Evolutionary conservation across 2,797 vertebrate species (phyloP), one percentile per base, ranked within the genome.

Genomic region (Tauraco hartlaubi): DNA sequence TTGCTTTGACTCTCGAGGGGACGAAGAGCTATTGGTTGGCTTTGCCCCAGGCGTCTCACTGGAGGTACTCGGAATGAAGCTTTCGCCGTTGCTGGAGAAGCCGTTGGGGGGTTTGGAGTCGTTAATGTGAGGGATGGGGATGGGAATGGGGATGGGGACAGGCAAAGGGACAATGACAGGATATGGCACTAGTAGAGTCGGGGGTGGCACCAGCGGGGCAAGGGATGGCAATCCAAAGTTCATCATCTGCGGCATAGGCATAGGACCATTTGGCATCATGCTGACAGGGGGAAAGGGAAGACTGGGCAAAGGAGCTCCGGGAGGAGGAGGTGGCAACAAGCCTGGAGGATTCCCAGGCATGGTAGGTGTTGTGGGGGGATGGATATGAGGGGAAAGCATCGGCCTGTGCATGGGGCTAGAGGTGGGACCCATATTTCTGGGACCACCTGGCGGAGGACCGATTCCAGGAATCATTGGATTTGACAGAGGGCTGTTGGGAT

Each of bases 201-300:
- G 99, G 41, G 99, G 99, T 88, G 99, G 99, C 96, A 99, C 99
- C 96, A 99, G 96, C 4, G 99, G 99, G 64, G 99, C 99, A 64
- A 99, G 98, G 62, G 99, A 99, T n/a, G 99, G 99, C 98, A 99
- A 98, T 92, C 99, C 99, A 79, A 99, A 99, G 97, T 99, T 99
- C 98, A 99, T 99, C 98, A 99, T 98, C 93, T 99, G 99, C 78
- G 99, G 99, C 94, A 99, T 95, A 44, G 99, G 99, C 96, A 99
- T 98, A 94, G 98, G 99, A 95, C 99, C 99, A 94, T 99, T 99
- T 97, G 99, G 99, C 98, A 99, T 99, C 99, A 99, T 99, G 98
- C 99, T 99, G 96, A 99, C 98, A 1, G 99, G 99, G 14, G 99
- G 99, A 79, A 99, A 99, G 88, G 98, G 98, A 63, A 99, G 97